Evolutionary conservation across 2,888 invertebrate genomes (phyloP).

Genomic region (Sicus ferrugineus): DNA sequence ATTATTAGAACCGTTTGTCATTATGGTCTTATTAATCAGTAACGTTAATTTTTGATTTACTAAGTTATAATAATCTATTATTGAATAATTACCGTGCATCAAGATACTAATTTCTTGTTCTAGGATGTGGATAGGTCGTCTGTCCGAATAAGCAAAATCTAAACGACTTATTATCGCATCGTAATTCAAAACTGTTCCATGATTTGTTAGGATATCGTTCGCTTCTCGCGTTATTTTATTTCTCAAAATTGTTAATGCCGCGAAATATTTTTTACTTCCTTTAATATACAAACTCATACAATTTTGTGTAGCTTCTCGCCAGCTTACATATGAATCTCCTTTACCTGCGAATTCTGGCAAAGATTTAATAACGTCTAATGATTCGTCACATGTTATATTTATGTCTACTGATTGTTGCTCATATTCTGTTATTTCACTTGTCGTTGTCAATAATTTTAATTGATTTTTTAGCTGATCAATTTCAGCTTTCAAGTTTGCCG

Average conservation of each 20-base stretch:
- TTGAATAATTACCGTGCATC: slow-evolving; percentile 25
- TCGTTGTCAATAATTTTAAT: background rate
- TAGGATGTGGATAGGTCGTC: slow-evolving; percentile 33
- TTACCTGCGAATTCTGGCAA: slow-evolving; percentile 29
- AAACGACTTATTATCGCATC: slow-evolving; percentile 34
- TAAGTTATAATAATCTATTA: slow-evolving; percentile 11
- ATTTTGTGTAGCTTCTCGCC: slow-evolving; percentile 34
- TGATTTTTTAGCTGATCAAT: no score
- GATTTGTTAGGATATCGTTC: slow-evolving; percentile 27
- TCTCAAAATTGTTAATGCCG: slow-evolving; percentile 31
- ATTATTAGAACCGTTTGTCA: background rate
- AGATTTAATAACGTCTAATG: slow-evolving; percentile 25
- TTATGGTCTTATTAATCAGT: slow-evolving; percentile 4
- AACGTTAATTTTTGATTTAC: background rate
- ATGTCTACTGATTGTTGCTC: background rate
- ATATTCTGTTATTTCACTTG: background rate
- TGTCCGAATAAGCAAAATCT: slow-evolving; percentile 37
- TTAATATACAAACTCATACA: slow-evolving; percentile 17
- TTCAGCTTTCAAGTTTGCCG: background rate
- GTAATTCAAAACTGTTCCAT: slow-evolving; percentile 35
- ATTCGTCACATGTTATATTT: slow-evolving; percentile 13
- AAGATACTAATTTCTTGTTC: slow-evolving; percentile 36
- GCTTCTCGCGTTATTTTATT: slow-evolving; percentile 23
- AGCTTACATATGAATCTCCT: slow-evolving; percentile 28
- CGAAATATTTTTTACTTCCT: slow-evolving; percentile 31